These are phyloP conservation scores for Cheilosia vulpina DNA, from an alignment of 2,888 invertebrate species.

Conservation along the genomic window DNA sequence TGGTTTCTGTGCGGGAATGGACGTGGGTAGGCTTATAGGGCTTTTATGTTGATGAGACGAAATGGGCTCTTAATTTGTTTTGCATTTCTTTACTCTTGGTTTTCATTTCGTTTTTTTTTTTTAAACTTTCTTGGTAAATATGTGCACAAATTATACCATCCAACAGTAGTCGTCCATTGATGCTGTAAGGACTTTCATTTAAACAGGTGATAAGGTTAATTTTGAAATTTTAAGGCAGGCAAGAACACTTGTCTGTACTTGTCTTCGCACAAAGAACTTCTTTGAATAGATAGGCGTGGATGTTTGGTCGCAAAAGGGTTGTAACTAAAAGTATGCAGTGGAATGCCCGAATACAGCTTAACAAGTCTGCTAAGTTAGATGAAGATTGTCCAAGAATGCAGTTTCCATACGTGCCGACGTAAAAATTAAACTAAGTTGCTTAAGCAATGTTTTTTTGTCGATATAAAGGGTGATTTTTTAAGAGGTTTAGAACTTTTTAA, in stretches of 20 bases:
- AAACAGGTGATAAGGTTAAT: slow-evolving; percentile 65
- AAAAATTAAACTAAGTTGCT: too few relatives aligned
- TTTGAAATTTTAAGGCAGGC: slow-evolving; percentile 9
- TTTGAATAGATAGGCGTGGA: neutral
- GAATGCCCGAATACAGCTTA: too few relatives aligned
- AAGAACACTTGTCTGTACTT: slow-evolving; percentile 22
- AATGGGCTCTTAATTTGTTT: slow-evolving; percentile 71
- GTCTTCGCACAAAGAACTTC: neutral
- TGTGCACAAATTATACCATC: slow-evolving; percentile 61
- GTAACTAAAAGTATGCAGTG: neutral
- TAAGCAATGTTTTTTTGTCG: too few relatives aligned
- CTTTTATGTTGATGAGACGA: slow-evolving; percentile 59
- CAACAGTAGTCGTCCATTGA: slow-evolving; percentile 50
- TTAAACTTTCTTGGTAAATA: slow-evolving; percentile 46
- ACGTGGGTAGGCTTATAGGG: slow-evolving; percentile 46
- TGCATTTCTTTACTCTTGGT: slow-evolving; percentile 31
- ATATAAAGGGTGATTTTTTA: too few relatives aligned
- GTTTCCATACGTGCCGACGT: too few relatives aligned
- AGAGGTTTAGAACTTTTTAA: too few relatives aligned
- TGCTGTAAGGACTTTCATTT: slow-evolving; percentile 52
- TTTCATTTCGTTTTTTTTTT: neutral
- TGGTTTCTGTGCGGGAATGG: slow-evolving; percentile 12
- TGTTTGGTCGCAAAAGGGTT: neutral
- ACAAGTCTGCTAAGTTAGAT: too few relatives aligned
- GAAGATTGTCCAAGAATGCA: too few relatives aligned